A percentile compares a stretch with the other conserved stretches of the same genome.
These are phyloP conservation scores for Setophaga coronata DNA, from an alignment of 2,113 vertebrate genomes.

Conservation along the genomic window DNA sequence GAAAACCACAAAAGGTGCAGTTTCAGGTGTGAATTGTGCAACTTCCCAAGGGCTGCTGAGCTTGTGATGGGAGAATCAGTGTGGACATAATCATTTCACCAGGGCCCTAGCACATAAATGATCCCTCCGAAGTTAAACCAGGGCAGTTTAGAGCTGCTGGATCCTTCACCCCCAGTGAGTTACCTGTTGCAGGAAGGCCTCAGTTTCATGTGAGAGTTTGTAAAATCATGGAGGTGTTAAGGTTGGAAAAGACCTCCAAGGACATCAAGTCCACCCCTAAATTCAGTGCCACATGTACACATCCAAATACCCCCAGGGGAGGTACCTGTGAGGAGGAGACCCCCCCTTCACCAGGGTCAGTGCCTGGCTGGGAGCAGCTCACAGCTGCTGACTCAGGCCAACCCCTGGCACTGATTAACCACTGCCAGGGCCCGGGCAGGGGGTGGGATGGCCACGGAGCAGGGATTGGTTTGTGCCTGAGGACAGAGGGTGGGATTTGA, in stretches of 20 bases:
- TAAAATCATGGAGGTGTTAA: background rate
- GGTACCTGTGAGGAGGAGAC: background rate
- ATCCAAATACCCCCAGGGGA: background rate
- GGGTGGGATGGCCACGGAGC: background rate
- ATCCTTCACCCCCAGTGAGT: fast-evolving
- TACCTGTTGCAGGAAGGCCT: background rate
- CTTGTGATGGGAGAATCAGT: background rate
- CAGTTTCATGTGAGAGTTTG: fast-evolving
- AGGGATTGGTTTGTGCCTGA: constrained; percentile 7
- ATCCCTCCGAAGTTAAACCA: fast-evolving
- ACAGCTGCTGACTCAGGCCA: background rate
- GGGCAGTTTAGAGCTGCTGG: fast-evolving
- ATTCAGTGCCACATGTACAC: background rate
- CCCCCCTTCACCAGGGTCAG: background rate
- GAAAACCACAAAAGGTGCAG: background rate
- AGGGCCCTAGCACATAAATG: fast-evolving
- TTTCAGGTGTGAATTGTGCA: background rate
- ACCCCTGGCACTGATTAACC: constrained; percentile 50
- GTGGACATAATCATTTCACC: background rate
- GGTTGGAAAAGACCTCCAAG: background rate
- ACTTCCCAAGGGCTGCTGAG: background rate
- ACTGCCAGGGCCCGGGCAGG: background rate
- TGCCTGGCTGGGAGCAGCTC: background rate
- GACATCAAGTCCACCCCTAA: background rate
- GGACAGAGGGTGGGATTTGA: background rate